These are phyloP conservation scores for Stenoptilia bipunctidactyla DNA, from an alignment of 2,888 invertebrate species.

Conservation along the genomic window DNA sequence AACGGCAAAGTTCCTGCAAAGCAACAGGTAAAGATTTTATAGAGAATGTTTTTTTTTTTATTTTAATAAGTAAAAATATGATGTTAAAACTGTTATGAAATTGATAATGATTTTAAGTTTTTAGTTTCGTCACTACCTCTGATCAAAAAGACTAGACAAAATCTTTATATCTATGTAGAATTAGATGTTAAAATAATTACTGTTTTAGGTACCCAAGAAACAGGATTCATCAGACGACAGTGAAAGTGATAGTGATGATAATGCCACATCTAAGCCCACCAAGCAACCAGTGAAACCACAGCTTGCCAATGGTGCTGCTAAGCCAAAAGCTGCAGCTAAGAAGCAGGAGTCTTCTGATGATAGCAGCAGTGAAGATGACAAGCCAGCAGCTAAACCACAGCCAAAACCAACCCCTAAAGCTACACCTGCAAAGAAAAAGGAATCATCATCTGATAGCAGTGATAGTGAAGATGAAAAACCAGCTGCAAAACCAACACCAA, in stretches of 20 bases:
- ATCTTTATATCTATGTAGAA: too few relatives aligned
- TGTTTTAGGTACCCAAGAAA: constrained; percentile 27
- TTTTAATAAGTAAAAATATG: constrained; percentile 23
- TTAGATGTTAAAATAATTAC: too few relatives aligned
- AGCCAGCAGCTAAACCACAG: constrained; percentile 16
- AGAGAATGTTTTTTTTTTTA: neutral
- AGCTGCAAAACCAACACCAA: constrained; percentile 18
- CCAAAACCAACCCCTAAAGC: constrained; percentile 13
- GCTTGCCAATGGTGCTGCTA: constrained; percentile 10
- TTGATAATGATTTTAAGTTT: constrained; percentile 16
- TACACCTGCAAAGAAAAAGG: constrained; percentile 30
- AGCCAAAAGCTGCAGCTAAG: constrained; percentile 10
- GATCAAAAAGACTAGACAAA: too few relatives aligned
- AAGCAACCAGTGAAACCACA: constrained; percentile 20
- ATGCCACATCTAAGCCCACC: constrained; percentile 28
- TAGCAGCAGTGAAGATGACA: constrained; percentile 30
- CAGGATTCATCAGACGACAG: constrained; percentile 39
- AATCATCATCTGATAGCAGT: constrained; percentile 44
- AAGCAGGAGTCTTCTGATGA: constrained; percentile 35
- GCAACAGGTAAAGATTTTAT: neutral
- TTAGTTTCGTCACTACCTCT: constrained; percentile 58
- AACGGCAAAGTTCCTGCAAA: constrained; percentile 37
- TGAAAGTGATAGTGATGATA: constrained; percentile 40
- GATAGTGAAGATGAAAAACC: constrained; percentile 20
- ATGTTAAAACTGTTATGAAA: constrained; percentile 30